Evolutionary conservation across 2,888 invertebrate species (phyloP).

Genomic region (Pollenia griseotomentosa): DNA sequence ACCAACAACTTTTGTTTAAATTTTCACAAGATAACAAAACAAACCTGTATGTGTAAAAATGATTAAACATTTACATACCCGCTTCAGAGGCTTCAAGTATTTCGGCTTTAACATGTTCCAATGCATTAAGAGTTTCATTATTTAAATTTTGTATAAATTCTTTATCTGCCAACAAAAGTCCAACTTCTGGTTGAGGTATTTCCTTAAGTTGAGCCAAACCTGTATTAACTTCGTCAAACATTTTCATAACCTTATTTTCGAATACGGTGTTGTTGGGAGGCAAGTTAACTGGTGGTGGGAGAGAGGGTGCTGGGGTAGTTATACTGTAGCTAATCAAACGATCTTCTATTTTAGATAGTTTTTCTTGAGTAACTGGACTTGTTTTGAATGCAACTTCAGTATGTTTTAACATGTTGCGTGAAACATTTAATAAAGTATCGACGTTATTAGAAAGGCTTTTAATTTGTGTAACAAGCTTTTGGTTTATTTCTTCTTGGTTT

Average conservation of each 20-base stretch:
- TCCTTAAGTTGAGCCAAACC: slow-evolving; percentile 83
- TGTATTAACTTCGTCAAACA: slow-evolving; percentile 84
- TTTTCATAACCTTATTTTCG: slow-evolving; percentile 84
- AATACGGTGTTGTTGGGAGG: slow-evolving; percentile 83
- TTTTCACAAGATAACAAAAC: slow-evolving; percentile 6
- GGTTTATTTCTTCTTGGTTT: slow-evolving; percentile 78
- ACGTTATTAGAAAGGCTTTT: slow-evolving; percentile 78
- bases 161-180: slow-evolving; percentile 83
- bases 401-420: slow-evolving; percentile 78
- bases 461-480: slow-evolving; percentile 79
- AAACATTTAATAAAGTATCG: slow-evolving; percentile 77
- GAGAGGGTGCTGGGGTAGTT: slow-evolving; percentile 73
- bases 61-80: slow-evolving; percentile 81
- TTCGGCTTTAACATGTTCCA: slow-evolving; percentile 86
- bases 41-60: background rate
- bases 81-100: slow-evolving; percentile 84
- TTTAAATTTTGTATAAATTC: slow-evolving; percentile 86
- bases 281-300: slow-evolving; percentile 71
- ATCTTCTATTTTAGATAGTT: slow-evolving; percentile 81
- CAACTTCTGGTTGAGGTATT: slow-evolving; percentile 75
- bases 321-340: slow-evolving; percentile 80
- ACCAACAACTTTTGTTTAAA: background rate
- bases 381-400: slow-evolving; percentile 79
- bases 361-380: slow-evolving; percentile 80
- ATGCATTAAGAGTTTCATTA: slow-evolving; percentile 87